phyloP scores from a whole-genome alignment of 2,797 vertebrate species.

The Geotria australis region DNA sequence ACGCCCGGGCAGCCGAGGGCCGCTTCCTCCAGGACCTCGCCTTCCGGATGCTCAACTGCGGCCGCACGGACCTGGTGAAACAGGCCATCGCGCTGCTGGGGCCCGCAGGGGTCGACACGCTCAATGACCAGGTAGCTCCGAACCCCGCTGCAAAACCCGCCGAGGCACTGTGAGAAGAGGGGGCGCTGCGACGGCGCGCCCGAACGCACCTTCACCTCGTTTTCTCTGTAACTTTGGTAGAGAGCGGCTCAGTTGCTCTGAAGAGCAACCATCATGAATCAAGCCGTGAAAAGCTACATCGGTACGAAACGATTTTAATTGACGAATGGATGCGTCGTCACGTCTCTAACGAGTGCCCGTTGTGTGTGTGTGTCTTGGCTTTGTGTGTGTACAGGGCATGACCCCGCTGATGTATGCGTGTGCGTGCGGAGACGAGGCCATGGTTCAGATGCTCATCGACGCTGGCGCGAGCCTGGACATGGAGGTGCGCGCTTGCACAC shows the following conservation, averaged over 20 bases:
- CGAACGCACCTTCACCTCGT: too few species aligned
- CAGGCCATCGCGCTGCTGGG: constrained; percentile 74
- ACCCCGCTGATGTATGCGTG: constrained; percentile 92
- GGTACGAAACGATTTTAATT: too few species aligned
- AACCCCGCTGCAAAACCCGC: too few species aligned
- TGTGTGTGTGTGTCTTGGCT: neutral
- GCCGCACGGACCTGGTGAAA: constrained; percentile 76
- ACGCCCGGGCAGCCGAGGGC: constrained; percentile 63
- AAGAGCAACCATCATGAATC: too few species aligned
- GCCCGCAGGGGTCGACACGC: constrained; percentile 75
- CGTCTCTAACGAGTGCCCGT: too few species aligned
- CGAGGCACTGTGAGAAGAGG: too few species aligned
- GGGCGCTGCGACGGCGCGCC: neutral
- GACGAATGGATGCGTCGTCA: too few species aligned
- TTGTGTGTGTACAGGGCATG: constrained; percentile 32
- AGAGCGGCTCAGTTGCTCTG: too few species aligned
- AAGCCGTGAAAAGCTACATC: too few species aligned
- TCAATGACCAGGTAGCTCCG: constrained; percentile 76
- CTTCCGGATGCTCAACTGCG: constrained; percentile 93
- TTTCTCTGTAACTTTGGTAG: too few species aligned
- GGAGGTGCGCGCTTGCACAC: constrained; percentile 13
- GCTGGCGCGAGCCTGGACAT: constrained; percentile 71
- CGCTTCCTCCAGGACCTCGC: constrained; percentile 90
- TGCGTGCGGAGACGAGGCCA: constrained; percentile 72
- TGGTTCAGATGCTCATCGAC: constrained; percentile 93